Evolutionary conservation across 1,140 invertebrate genomes (phyloP), one percentile per base, ranked within the genome.

Genomic region (Matsumurasca onukii): DNA sequence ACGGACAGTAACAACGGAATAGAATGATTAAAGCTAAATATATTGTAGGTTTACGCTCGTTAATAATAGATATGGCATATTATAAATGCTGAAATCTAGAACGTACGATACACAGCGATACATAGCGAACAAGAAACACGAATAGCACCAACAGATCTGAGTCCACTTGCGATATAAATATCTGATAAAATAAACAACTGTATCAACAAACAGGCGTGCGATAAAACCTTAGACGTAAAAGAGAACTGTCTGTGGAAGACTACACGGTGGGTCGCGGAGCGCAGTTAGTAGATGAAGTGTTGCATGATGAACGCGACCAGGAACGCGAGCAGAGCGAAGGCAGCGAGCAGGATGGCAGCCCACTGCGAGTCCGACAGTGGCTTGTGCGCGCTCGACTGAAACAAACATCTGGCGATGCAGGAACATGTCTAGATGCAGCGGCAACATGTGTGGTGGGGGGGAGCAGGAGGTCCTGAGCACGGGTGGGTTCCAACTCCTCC

Each of bases 351-450:
- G 55, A 90, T 80, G 66, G 86, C 78, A 63, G 88, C 87, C 76
- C 82, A 83, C 73, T 90, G 86, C 69, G 86, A 84, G 76, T 89
- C 86, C 27, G 84, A 84, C 75, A 88, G 77, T 64, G 80, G 81
- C 74, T 80, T 81, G 63, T 80, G 78, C 67, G 81, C 78, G 2
- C 75, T 69, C 2, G 73, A 66, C 70, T 76, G 71, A 27, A 71
- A 71, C 17, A 71, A 30, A 62, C 68, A 67, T 12, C 9, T 30
- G 12, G 15, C 55, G 27, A n/a, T n/a, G n/a, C n/a, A n/a, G n/a
- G n/a, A n/a, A n/a, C n/a, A n/a, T n/a, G n/a, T n/a, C n/a, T n/a
- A n/a, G n/a, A n/a, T n/a, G n/a, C n/a, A n/a, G n/a, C n/a, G n/a
- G n/a, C n/a, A n/a, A n/a, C n/a, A n/a, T n/a, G n/a, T n/a, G n/a